A percentile compares a stretch with the other conserved stretches of the same genome.
Conservation (phyloP, 53 echinoderm and acorn worm genomes). For the Holothuria leucospilota region DNA sequence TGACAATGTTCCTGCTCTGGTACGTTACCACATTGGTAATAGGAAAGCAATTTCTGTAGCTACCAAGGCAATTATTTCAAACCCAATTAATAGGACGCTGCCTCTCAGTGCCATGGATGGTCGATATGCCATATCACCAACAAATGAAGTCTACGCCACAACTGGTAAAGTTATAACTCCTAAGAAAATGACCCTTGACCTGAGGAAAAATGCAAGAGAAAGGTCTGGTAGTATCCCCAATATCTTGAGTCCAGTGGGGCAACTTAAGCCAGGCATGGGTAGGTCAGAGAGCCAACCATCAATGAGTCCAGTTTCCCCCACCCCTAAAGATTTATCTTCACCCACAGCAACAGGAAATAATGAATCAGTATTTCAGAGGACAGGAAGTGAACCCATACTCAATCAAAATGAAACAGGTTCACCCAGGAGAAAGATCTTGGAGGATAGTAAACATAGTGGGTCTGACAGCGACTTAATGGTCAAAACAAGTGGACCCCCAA, state of each 20-base stretch:
- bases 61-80: slow-evolving; percentile 81
- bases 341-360: slow-evolving; percentile 23
- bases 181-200: slow-evolving; percentile 59
- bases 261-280: slow-evolving; percentile 51
- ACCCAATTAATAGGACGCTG: slow-evolving; percentile 86
- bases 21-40: slow-evolving; percentile 84
- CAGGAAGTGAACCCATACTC: slow-evolving; percentile 91
- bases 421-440: slow-evolving; percentile 67
- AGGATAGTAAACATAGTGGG: slow-evolving; percentile 61
- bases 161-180: slow-evolving; percentile 75
- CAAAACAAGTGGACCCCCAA: slow-evolving; percentile 42
- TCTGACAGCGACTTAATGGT: slow-evolving; percentile 62
- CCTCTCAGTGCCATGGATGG: slow-evolving; percentile 94
- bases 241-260: slow-evolving; percentile 34
- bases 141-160: slow-evolving; percentile 22
- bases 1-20: slow-evolving; percentile 84
- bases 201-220: slow-evolving; percentile 52
- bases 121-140: slow-evolving; percentile 75
- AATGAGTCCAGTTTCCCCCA: slow-evolving; percentile 61
- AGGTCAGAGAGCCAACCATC: slow-evolving; percentile 85
- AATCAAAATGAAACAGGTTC: slow-evolving; percentile 59
- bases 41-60: slow-evolving; percentile 77
- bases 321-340: slow-evolving; percentile 1
- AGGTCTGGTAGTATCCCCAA: slow-evolving; percentile 89
- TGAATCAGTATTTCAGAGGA: slow-evolving; percentile 52